Evolutionary conservation across 2,888 invertebrate species (phyloP), one percentile per base, ranked within the genome.

Genomic region (Alviniconcha strummeri): DNA sequence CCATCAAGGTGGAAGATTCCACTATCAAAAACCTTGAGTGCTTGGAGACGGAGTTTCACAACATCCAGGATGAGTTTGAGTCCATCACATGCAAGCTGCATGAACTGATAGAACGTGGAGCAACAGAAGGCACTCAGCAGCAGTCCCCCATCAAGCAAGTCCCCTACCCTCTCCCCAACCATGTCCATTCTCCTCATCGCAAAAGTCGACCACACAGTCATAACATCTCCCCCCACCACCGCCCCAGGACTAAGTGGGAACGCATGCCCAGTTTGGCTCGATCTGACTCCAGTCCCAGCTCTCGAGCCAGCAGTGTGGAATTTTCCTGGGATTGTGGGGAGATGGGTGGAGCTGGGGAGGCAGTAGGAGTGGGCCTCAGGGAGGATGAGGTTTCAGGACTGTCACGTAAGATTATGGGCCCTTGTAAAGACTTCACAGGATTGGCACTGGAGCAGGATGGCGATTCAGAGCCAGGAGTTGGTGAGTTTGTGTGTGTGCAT

Each of bases 11-110:
- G 52, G 87, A 86, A 52, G 87, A 84, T 36, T 85, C 84, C 9
- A 87, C 88, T 7, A 88, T 88, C 80, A 87, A 88, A 69, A 88
- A 89, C 74, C 88, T 91, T 81, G 86, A 88, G 19, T 82, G 84
- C 17, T 79, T 91, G 8, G 90, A 90, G 79, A 87, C 89, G 64
- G 90, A 91, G 84, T 88, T 91, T 56, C 89, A 90, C 82, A 88
- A 87, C 82, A 90, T 91, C 57, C 90, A 90, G 76, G 90, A 90
- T 81, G 91, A 91, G 83, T 91, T 91, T 86, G 88, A 89, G 77
- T 88, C 88, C 75, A 88, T 91, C 56, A 89, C 89, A 60, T 88
- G 89, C 67, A 89, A 90, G 85, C 87, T 91, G 52, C 86, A 88
- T 81, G 90, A 90, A 80, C 84, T 91, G 19, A 89, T 88, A 72